phyloP scores from a whole-genome alignment of 2,113 vertebrate genomes.

The Lonchura striata region DNA sequence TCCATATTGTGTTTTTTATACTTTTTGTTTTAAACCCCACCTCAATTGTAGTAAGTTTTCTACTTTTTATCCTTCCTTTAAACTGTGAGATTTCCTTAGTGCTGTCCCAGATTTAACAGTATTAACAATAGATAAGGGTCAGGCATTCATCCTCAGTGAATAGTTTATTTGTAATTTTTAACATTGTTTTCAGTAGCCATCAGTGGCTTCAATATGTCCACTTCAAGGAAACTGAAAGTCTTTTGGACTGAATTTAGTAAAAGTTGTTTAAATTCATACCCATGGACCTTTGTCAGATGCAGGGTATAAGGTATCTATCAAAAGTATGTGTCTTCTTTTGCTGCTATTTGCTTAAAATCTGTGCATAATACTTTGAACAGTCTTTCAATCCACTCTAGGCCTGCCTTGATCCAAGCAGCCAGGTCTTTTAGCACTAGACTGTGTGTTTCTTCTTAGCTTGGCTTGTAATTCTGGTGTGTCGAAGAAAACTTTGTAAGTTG shows the following conservation, averaged over 20 bases:
- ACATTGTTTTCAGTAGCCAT: neutral
- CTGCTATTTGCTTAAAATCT: neutral
- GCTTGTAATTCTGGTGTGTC: neutral
- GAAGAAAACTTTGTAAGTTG: neutral
- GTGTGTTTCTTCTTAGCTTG: neutral
- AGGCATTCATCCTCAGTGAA: neutral
- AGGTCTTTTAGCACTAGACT: neutral
- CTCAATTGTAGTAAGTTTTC: neutral
- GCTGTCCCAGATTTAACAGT: neutral
- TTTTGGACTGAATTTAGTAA: neutral
- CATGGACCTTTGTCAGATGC: neutral
- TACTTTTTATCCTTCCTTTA: neutral
- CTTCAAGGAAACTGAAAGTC: neutral
- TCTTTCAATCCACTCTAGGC: neutral
- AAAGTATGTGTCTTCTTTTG: neutral
- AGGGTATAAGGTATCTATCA: neutral
- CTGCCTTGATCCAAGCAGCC: neutral
- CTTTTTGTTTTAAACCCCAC: neutral
- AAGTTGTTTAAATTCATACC: neutral
- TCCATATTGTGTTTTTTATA: neutral
- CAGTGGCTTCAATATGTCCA: neutral
- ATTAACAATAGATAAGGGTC: neutral
- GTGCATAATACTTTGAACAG: neutral
- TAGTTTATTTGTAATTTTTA: neutral
- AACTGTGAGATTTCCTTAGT: neutral